Evolutionary conservation across 2,113 vertebrate species (phyloP).

Genomic region (Trichechus manatus): DNA sequence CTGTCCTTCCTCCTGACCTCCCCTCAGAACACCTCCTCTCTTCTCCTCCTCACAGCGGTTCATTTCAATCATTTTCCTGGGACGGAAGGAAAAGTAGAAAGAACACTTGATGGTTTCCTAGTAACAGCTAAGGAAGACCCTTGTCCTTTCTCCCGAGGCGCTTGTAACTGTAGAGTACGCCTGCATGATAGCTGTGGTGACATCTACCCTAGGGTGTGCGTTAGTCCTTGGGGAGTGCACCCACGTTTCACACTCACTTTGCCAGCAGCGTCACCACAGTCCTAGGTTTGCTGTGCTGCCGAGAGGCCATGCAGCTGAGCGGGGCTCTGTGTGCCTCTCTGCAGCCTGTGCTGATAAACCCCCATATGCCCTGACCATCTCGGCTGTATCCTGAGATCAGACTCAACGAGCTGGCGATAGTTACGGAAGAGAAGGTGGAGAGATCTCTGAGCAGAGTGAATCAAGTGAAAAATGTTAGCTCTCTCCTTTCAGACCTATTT

Average conservation of each 20-base stretch:
- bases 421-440: not conserved
- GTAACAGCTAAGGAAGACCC: not conserved
- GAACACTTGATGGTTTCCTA: not conserved
- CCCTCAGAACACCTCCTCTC: not conserved
- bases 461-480: too few relatives aligned
- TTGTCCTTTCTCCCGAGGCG: not conserved
- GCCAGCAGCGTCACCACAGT: not conserved
- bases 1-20: not conserved
- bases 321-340: not conserved
- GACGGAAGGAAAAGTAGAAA: not conserved
- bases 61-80: not conserved
- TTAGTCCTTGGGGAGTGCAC: too few relatives aligned
- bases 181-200: not conserved
- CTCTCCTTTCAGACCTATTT: not conserved
- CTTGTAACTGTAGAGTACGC: not conserved
- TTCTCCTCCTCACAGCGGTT: not conserved
- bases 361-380: not conserved
- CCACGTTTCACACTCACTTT: rapidly evolving
- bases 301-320: not conserved
- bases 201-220: not conserved
- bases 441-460: not conserved
- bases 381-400: not conserved
- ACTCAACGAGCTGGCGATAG: too few relatives aligned
- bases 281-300: not conserved
- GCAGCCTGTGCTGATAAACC: not conserved